Evolutionary conservation across 2,797 vertebrate genomes (phyloP).

Genomic region (Loriculus beryllinus): DNA sequence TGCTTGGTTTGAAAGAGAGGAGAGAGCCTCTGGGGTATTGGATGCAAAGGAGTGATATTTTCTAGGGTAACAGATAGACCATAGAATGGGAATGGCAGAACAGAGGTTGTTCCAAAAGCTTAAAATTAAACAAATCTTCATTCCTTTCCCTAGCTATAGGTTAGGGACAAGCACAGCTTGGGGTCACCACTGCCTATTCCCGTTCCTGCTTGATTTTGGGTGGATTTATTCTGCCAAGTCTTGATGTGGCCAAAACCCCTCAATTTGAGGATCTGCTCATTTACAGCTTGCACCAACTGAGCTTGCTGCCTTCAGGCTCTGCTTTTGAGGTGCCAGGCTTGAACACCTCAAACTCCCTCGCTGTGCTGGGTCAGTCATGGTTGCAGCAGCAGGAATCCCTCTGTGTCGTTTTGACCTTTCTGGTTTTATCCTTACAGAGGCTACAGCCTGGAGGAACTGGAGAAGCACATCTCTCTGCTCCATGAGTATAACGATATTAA

Average conservation of each 20-base stretch:
- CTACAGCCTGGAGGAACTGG: constrained; percentile 84
- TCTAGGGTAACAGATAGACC: neutral
- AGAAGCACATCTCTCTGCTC: constrained; percentile 86
- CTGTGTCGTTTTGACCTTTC: neutral
- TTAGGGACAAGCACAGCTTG: neutral
- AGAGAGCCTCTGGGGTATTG: neutral
- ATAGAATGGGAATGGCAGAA: neutral
- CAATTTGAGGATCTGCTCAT: neutral
- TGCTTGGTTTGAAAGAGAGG: neutral
- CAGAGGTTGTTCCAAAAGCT: neutral
- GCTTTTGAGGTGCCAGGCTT: neutral
- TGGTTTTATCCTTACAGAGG: constrained; percentile 77
- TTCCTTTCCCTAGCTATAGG: neutral
- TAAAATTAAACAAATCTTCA: neutral
- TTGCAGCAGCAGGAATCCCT: neutral
- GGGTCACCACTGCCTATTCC: neutral
- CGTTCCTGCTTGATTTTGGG: neutral
- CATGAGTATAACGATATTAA: constrained; percentile 97
- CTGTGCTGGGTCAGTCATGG: neutral
- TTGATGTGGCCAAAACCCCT: neutral
- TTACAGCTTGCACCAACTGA: neutral
- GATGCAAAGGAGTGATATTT: neutral
- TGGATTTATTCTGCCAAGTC: neutral
- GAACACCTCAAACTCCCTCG: neutral
- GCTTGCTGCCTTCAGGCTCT: neutral